Evolutionary conservation across 2,113 vertebrate species (phyloP).

Genomic region (Lagenorhynchus albirostris): DNA sequence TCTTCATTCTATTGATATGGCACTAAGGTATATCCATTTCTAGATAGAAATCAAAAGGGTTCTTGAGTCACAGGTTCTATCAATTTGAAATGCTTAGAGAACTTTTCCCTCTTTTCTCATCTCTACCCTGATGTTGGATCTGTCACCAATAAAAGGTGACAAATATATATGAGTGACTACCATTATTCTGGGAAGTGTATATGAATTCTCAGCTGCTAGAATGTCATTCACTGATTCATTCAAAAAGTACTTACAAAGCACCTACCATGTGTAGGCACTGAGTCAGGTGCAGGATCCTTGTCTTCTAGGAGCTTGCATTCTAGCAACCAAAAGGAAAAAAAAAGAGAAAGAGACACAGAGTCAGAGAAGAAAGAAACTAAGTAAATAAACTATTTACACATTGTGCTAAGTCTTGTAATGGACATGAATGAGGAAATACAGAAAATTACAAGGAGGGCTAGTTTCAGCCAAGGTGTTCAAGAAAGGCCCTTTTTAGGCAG

Average conservation of each 20-base stretch:
- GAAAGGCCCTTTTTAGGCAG: not conserved
- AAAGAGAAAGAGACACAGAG: not conserved
- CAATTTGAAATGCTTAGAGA: not conserved
- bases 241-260: not conserved
- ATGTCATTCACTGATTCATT: not conserved
- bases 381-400: not conserved
- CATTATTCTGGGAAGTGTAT: not conserved
- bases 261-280: not conserved
- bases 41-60: not conserved
- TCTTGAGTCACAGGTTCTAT: not conserved
- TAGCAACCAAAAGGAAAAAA: not conserved
- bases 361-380: not conserved
- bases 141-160: not conserved
- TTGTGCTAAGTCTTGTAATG: not conserved
- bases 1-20: not conserved
- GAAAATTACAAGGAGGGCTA: not conserved
- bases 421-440: not conserved
- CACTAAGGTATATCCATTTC: not conserved
- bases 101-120: not conserved
- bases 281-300: not conserved
- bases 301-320: not conserved
- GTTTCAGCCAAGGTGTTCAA: not conserved
- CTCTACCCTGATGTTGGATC: not conserved
- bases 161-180: not conserved
- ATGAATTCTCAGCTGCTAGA: not conserved